Conservation (phyloP, 2,888 invertebrate genomes). For the Arctia plantaginis region DNA sequence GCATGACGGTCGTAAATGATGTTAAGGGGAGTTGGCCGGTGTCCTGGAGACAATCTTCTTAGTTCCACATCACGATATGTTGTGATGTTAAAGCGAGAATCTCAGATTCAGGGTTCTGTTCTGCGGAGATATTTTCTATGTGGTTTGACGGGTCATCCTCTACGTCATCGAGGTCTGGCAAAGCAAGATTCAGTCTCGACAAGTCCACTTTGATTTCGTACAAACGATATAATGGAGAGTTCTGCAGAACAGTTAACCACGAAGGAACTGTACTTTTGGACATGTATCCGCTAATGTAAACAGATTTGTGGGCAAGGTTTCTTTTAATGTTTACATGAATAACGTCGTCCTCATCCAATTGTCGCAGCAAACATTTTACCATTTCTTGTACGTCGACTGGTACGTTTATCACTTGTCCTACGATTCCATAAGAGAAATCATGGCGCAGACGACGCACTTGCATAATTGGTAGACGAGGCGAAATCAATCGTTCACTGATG, state of each 20-base stretch:
- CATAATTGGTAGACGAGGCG: constrained; percentile 64
- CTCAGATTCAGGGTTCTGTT: constrained; percentile 24
- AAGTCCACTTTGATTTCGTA: constrained; percentile 57
- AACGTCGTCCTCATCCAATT: constrained; percentile 59
- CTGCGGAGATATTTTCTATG: constrained; percentile 52
- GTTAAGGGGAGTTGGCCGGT: constrained; percentile 53
- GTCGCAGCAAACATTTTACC: constrained; percentile 60
- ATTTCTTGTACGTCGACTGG: constrained; percentile 60
- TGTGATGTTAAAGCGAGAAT: constrained; percentile 54
- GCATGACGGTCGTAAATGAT: constrained; percentile 66
- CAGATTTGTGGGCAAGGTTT: constrained; percentile 55
- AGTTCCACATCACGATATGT: constrained; percentile 60
- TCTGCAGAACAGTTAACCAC: constrained; percentile 55
- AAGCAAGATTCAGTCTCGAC: constrained; percentile 48
- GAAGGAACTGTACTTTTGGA: constrained; percentile 52
- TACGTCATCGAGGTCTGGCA: constrained; percentile 33
- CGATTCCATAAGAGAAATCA: constrained; percentile 59
- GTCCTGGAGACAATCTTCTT: constrained; percentile 60
- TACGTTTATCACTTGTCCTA: constrained; percentile 67
- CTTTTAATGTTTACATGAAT: constrained; percentile 60
- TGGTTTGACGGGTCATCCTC: constrained; percentile 47
- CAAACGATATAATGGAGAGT: constrained; percentile 52
- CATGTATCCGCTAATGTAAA: constrained; percentile 54
- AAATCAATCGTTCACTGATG: constrained; percentile 61
- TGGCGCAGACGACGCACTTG: constrained; percentile 62